Conservation (phyloP, 1,140 invertebrate species). For the Leptonema lineaticorne region DNA sequence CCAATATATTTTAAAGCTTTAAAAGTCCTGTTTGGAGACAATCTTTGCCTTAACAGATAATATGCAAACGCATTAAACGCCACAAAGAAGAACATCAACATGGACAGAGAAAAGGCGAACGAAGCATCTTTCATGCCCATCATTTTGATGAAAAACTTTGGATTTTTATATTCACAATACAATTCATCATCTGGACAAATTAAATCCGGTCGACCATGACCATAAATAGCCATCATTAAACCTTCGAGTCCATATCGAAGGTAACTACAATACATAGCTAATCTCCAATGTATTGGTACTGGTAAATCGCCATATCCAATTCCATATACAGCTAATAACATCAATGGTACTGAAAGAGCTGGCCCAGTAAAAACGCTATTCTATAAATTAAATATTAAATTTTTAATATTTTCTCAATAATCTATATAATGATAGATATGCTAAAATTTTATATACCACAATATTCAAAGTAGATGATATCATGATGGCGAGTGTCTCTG, state of each 20-base stretch:
- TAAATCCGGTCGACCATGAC: slow-evolving; percentile 66
- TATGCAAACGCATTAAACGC: slow-evolving; percentile 61
- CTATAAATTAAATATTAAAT: slow-evolving; percentile 59
- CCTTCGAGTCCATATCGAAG: slow-evolving; percentile 76
- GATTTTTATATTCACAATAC: slow-evolving; percentile 70
- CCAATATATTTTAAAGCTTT: slow-evolving; percentile 62
- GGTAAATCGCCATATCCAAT: slow-evolving; percentile 65
- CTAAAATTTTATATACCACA: slow-evolving; percentile 55
- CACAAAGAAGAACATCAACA: slow-evolving; percentile 59
- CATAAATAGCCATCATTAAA: slow-evolving; percentile 75
- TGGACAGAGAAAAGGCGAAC: slow-evolving; percentile 62
- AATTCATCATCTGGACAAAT: slow-evolving; percentile 65
- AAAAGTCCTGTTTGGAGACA: slow-evolving; percentile 68
- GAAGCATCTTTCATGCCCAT: slow-evolving; percentile 65
- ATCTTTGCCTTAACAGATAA: slow-evolving; percentile 65
- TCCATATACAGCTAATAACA: slow-evolving; percentile 75
- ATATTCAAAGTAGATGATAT: slow-evolving; percentile 70
- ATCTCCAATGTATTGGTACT: slow-evolving; percentile 65
- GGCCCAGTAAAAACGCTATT: slow-evolving; percentile 80
- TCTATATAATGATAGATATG: neutral
- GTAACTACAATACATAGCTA: slow-evolving; percentile 82
- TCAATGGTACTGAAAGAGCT: slow-evolving; percentile 69
- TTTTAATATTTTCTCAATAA: too few relatives aligned
- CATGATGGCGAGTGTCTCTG: slow-evolving; percentile 72
- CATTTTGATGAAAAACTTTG: slow-evolving; percentile 59